Percentiles rank a stretch among this genome's conserved stretches.
Conservation (phyloP, 2,797 vertebrate species). For the Sebastes cheni region DNA sequence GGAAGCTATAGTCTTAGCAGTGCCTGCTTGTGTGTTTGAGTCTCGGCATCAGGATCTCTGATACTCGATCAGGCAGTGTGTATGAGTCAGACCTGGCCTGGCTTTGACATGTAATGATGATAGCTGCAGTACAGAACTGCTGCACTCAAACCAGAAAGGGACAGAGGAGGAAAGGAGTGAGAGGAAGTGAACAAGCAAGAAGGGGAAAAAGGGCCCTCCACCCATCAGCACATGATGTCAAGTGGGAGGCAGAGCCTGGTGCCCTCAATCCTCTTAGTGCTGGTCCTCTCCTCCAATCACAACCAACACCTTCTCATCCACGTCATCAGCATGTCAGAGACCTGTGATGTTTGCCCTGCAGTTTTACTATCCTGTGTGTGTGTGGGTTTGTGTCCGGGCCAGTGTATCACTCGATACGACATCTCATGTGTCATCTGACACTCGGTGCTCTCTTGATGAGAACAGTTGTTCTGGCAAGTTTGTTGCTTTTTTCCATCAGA, state of each 20-base stretch:
- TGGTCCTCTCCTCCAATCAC: slow-evolving; percentile 43
- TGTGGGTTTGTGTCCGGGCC: slow-evolving; percentile 2
- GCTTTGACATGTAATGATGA: slow-evolving; percentile 43
- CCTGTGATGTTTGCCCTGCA: slow-evolving; percentile 27
- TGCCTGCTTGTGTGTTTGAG: background rate
- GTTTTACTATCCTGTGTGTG: slow-evolving; percentile 1
- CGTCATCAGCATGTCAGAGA: slow-evolving; percentile 21
- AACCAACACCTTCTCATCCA: slow-evolving; percentile 14
- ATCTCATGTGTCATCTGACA: slow-evolving; percentile 43
- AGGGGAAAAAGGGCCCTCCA: background rate
- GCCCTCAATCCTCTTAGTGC: slow-evolving; percentile 67
- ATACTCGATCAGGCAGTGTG: background rate
- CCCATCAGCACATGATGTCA: slow-evolving; percentile 61
- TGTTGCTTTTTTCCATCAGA: background rate
- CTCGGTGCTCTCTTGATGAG: slow-evolving; percentile 10
- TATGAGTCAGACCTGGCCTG: background rate
- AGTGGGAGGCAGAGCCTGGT: slow-evolving; percentile 64
- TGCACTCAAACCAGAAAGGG: background rate
- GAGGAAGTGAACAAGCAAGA: background rate
- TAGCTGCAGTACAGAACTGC: background rate
- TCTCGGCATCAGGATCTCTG: background rate
- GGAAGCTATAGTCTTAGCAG: background rate
- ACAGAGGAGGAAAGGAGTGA: background rate
- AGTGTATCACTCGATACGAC: slow-evolving; percentile 46
- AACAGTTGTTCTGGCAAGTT: background rate